Percentiles rank a stretch among this genome's conserved stretches.
phyloP scores from a whole-genome alignment of 2,113 vertebrate species.

The Larimichthys polyactis region DNA sequence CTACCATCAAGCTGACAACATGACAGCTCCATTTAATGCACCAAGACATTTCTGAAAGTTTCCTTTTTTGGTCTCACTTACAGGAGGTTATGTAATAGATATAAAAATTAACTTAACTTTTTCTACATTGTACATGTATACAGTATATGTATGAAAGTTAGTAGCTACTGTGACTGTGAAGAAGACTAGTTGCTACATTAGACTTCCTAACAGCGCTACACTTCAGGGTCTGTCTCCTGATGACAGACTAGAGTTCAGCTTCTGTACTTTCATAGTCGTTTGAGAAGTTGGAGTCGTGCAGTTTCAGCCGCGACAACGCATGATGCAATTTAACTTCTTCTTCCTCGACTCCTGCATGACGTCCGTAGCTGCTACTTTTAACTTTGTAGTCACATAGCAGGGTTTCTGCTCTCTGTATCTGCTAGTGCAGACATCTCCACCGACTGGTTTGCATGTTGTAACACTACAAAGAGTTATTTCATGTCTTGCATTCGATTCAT shows the following conservation, averaged over 20 bases:
- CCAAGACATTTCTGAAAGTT: not conserved
- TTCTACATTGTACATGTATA: not conserved
- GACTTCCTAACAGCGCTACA: not conserved
- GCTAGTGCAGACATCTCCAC: not conserved
- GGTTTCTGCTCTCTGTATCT: not conserved
- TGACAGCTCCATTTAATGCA: not conserved
- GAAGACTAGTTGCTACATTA: not conserved
- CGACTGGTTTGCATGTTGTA: constrained; percentile 49
- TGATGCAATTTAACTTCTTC: constrained; percentile 53
- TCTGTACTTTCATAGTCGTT: not conserved
- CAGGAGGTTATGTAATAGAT: not conserved
- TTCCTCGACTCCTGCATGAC: constrained; percentile 59
- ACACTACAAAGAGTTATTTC: constrained; percentile 45
- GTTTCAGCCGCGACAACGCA: constrained; percentile 20
- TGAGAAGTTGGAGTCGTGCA: not conserved
- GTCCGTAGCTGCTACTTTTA: constrained; percentile 22
- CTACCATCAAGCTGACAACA: not conserved
- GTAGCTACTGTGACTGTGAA: not conserved
- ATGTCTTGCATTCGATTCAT: constrained; percentile 32
- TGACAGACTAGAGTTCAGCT: constrained; percentile 24
- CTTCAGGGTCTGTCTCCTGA: constrained; percentile 26
- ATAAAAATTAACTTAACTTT: too few relatives aligned
- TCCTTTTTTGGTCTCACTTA: not conserved
- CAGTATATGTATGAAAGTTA: not conserved
- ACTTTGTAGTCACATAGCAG: constrained; percentile 48